Percentiles rank a stretch among this genome's conserved stretches.
phyloP scores from a whole-genome alignment of 2,113 vertebrate species.

The Carassius auratus region DNA sequence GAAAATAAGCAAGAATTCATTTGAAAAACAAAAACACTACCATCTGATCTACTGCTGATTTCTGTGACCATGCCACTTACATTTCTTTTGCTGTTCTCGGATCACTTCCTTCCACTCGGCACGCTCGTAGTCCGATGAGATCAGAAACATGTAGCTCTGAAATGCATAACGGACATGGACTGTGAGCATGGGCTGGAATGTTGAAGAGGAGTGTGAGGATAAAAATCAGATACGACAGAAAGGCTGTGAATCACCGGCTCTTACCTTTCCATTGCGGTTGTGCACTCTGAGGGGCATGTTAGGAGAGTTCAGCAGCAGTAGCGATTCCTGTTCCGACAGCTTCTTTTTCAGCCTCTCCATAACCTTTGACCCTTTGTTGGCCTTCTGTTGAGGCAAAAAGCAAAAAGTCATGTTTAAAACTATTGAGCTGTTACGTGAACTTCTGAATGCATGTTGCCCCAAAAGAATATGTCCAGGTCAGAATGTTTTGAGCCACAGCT shows the following conservation, averaged over 20 bases:
- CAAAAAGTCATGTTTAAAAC: not conserved
- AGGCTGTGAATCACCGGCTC: not conserved
- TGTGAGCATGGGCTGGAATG: slow-evolving; percentile 12
- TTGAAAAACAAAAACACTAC: not conserved
- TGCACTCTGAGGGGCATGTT: slow-evolving; percentile 91
- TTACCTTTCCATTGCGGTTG: slow-evolving; percentile 93
- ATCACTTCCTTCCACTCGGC: slow-evolving; percentile 94
- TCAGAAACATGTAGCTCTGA: slow-evolving; percentile 93
- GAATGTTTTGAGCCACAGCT: not conserved
- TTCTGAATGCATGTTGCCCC: not conserved
- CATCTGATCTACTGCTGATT: not conserved
- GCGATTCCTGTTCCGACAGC: slow-evolving; percentile 92
- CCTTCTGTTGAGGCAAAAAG: slow-evolving; percentile 76
- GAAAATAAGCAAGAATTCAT: slow-evolving; percentile 25
- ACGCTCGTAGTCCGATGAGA: slow-evolving; percentile 95
- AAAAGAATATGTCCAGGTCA: not conserved
- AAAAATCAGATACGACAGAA: not conserved
- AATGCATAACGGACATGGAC: slow-evolving; percentile 12
- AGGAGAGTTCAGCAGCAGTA: slow-evolving; percentile 90
- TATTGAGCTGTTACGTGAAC: not conserved
- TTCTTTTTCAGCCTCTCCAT: slow-evolving; percentile 95
- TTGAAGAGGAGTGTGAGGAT: not conserved
- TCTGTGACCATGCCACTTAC: slow-evolving; percentile 72
- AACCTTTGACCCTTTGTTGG: slow-evolving; percentile 93
- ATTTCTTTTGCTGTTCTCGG: slow-evolving; percentile 97